These are phyloP conservation scores for Noctua janthina DNA, from an alignment of 2,888 invertebrate species.

Conservation along the genomic window DNA sequence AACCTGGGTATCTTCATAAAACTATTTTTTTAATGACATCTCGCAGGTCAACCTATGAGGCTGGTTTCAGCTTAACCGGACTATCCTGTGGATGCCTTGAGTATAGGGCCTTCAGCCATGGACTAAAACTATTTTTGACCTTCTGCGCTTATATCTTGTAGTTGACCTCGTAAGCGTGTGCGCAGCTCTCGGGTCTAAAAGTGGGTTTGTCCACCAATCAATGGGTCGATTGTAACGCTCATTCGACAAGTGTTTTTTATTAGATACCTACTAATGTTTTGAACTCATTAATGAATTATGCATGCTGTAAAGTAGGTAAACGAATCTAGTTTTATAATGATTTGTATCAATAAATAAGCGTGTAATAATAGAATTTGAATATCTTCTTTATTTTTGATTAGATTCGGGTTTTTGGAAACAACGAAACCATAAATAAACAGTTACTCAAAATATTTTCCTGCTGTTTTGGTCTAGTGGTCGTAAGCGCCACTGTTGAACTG, in stretches of 20 bases:
- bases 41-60: too few relatives aligned
- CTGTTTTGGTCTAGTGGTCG: neutral
- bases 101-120: too few relatives aligned
- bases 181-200: conserved; percentile 19
- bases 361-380: neutral
- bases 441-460: neutral
- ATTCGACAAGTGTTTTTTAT: conserved; percentile 30
- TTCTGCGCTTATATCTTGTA: conserved; percentile 19
- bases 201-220: conserved; percentile 49
- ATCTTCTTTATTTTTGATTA: neutral
- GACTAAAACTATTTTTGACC: neutral
- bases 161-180: conserved; percentile 24
- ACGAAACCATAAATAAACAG: neutral
- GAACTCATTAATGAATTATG: conserved; percentile 33
- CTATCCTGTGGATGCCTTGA: too few relatives aligned
- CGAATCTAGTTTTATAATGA: neutral
- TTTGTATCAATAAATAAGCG: neutral
- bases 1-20: too few relatives aligned
- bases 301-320: conserved; percentile 26
- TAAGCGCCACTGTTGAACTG: neutral
- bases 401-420: neutral
- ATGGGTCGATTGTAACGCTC: conserved; percentile 15
- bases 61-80: too few relatives aligned
- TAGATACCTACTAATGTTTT: neutral
- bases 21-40: too few relatives aligned